These are phyloP conservation scores for Tetragonisca angustula DNA, from an alignment of 2,888 invertebrate species.

Conservation along the genomic window DNA sequence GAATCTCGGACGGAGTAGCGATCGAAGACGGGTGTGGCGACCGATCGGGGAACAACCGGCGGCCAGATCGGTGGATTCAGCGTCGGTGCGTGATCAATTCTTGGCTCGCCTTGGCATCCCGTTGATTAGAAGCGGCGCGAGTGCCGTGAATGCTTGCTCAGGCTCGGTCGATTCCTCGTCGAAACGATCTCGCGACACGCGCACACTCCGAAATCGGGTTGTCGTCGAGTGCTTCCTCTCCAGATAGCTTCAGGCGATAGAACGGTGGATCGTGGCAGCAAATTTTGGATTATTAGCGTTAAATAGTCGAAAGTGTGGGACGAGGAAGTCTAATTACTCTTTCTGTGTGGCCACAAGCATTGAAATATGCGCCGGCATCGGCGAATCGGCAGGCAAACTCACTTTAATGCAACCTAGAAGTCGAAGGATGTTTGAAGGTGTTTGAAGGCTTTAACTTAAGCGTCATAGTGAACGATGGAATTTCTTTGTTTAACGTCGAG, in stretches of 20 bases:
- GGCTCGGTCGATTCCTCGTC: slow-evolving; percentile 13
- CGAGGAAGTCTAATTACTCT: no score
- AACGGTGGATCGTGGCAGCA: neutral
- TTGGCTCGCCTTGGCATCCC: slow-evolving; percentile 42
- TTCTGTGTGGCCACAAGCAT: no score
- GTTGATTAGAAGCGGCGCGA: slow-evolving; percentile 60
- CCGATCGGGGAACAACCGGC: slow-evolving; percentile 20
- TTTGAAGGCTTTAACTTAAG: no score
- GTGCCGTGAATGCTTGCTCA: slow-evolving; percentile 40
- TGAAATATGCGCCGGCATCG: no score
- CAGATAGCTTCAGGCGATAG: neutral
- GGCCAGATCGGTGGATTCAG: slow-evolving; percentile 29
- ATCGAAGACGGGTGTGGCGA: slow-evolving; percentile 38
- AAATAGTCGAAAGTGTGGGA: no score
- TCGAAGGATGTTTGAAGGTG: no score
- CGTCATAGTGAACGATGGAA: no score
- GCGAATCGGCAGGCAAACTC: no score
- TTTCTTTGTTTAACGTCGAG: no score
- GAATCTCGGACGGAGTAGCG: slow-evolving; percentile 39
- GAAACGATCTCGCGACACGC: slow-evolving; percentile 9
- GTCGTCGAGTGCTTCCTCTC: neutral
- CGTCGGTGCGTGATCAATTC: slow-evolving; percentile 51
- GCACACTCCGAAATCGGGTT: neutral
- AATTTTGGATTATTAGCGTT: neutral
- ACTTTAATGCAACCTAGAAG: no score